Percentiles rank a stretch among this genome's conserved stretches.
Evolutionary conservation across 92 coral and sea anemone species (phyloP).

Genomic region (Umimayanthus chanpuru): DNA sequence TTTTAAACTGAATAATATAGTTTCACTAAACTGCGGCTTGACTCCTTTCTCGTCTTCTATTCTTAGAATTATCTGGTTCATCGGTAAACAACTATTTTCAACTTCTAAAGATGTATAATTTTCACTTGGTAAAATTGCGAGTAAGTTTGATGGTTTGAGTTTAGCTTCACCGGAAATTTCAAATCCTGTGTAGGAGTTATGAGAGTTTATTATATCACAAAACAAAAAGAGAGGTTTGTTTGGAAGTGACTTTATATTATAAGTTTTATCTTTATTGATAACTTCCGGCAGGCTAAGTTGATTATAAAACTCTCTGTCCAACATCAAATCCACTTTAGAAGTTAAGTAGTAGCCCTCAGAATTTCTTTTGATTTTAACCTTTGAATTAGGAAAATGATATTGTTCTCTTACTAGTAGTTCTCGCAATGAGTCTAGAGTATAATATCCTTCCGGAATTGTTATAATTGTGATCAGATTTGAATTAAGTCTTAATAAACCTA

Average conservation of each 20-base stretch:
- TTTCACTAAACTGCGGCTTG: too few relatives aligned
- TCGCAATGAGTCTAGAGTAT: neutral
- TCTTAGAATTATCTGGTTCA: neutral
- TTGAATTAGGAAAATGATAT: neutral
- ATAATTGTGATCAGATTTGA: neutral
- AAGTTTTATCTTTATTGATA: neutral
- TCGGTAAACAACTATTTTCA: neutral
- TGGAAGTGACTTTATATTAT: too few relatives aligned
- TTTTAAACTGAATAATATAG: too few relatives aligned
- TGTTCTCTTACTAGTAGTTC: neutral
- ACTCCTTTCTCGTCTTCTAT: too few relatives aligned
- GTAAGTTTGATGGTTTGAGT: too few relatives aligned
- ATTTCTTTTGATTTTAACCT: too few relatives aligned
- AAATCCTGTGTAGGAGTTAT: neutral
- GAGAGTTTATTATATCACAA: neutral
- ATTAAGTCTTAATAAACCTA: too few relatives aligned
- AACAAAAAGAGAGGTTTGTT: neutral
- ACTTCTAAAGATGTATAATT: too few relatives aligned
- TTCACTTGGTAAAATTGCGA: neutral
- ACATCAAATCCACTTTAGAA: neutral
- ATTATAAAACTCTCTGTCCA: neutral
- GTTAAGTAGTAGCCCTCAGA: too few relatives aligned
- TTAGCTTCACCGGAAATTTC: too few relatives aligned
- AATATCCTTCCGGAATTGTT: too few relatives aligned
- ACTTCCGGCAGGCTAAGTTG: neutral